These are phyloP conservation scores for Amphiprion ocellaris DNA, from an alignment of 2,113 vertebrate genomes.

Conservation along the genomic window DNA sequence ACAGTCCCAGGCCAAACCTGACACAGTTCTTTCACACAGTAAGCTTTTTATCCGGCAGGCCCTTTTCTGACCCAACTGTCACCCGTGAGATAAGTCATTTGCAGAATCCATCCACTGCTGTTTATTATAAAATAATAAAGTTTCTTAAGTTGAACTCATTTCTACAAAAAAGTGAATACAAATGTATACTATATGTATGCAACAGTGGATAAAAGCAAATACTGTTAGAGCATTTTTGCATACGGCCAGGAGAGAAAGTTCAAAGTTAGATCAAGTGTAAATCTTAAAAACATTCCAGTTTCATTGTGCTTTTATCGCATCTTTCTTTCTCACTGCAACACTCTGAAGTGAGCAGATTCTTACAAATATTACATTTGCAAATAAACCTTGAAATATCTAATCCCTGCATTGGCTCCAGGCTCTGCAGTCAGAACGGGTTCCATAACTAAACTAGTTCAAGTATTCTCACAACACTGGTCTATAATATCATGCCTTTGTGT, in stretches of 20 bases:
- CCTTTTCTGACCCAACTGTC: slow-evolving; percentile 36
- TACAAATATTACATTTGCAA: not conserved
- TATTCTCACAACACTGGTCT: not conserved
- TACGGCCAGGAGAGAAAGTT: no score
- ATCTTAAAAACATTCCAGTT: not conserved
- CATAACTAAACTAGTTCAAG: not conserved
- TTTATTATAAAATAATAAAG: slow-evolving; percentile 17
- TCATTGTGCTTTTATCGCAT: not conserved
- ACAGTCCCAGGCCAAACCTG: slow-evolving; percentile 53
- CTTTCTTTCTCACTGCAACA: not conserved
- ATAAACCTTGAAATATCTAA: not conserved
- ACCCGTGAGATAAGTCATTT: slow-evolving; percentile 28
- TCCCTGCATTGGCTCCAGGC: slow-evolving; percentile 4
- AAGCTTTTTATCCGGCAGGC: slow-evolving; percentile 50
- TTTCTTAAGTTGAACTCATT: slow-evolving; percentile 14
- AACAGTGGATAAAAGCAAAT: no score
- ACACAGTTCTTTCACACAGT: slow-evolving; percentile 60
- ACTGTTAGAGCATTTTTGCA: not conserved
- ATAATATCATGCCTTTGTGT: not conserved
- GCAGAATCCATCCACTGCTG: slow-evolving; percentile 11
- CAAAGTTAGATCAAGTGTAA: not conserved
- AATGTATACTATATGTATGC: no score
- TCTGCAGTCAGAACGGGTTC: slow-evolving; percentile 2
- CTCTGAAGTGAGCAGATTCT: slow-evolving; percentile 5
- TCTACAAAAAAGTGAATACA: not conserved